phyloP scores from a whole-genome alignment of 2,797 vertebrate species.

The Carcharodon carcharias region DNA sequence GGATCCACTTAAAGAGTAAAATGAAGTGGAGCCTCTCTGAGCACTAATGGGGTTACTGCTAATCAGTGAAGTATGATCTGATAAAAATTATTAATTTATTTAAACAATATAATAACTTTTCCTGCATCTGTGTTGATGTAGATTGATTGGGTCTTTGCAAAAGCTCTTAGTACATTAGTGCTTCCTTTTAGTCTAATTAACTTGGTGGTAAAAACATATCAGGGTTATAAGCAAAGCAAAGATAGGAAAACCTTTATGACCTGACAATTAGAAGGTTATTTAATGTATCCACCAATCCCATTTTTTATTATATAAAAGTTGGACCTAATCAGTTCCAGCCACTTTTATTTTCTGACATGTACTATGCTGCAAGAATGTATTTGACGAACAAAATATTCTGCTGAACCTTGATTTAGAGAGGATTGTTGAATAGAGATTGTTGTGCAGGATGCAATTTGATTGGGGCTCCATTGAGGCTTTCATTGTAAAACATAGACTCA shows the following conservation, averaged over 20 bases:
- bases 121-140: not conserved
- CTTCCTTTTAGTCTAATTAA: slow-evolving; percentile 20
- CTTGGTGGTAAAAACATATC: not conserved
- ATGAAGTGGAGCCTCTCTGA: not conserved
- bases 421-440: no score
- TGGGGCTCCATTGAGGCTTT: not conserved
- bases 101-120: not conserved
- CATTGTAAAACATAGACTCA: not conserved
- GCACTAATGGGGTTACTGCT: not conserved
- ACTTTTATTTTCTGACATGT: not conserved
- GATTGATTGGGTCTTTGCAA: slow-evolving; percentile 1
- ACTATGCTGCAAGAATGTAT: not conserved
- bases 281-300: not conserved
- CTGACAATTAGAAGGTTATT: not conserved
- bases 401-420: not conserved
- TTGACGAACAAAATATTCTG: not conserved
- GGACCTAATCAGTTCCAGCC: not conserved
- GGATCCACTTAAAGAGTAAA: not conserved
- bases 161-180: slow-evolving; percentile 23
- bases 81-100: slow-evolving; percentile 17
- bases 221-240: not conserved
- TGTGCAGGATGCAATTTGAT: not conserved
- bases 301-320: not conserved
- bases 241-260: not conserved
- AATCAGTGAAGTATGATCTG: not conserved